Percentiles rank a stretch among this genome's conserved stretches.
Evolutionary conservation across 2,113 vertebrate genomes (phyloP).

Genomic region (Seriola rivoliana): DNA sequence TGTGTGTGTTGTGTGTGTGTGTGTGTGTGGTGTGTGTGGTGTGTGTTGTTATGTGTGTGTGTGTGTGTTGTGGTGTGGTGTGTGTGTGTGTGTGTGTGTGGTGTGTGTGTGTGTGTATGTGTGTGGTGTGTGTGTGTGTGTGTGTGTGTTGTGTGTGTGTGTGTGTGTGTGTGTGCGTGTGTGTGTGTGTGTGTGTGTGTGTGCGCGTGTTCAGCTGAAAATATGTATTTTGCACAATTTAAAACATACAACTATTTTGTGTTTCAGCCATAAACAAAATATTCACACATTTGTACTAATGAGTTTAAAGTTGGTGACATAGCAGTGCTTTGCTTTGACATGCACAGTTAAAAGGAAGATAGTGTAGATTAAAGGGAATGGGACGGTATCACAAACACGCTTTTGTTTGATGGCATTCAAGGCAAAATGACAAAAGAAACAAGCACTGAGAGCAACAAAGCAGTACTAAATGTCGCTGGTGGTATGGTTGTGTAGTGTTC

Average conservation of each 20-base stretch:
- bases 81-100: too few relatives aligned
- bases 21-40: too few relatives aligned
- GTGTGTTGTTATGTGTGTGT: too few relatives aligned
- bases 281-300: conserved; percentile 55
- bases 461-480: conserved; percentile 47
- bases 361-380: conserved; percentile 54
- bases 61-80: too few relatives aligned
- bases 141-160: too few relatives aligned
- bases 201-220: background rate
- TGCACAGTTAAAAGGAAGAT: conserved; percentile 46
- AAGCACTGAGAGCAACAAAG: conserved; percentile 25
- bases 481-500: conserved; percentile 3
- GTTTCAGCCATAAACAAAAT: conserved; percentile 14
- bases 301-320: conserved; percentile 38
- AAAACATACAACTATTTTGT: conserved; percentile 35
- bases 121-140: too few relatives aligned
- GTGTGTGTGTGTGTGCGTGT: too few relatives aligned
- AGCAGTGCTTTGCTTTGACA: conserved; percentile 39
- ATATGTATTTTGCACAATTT: conserved; percentile 15
- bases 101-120: too few relatives aligned
- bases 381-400: conserved; percentile 22
- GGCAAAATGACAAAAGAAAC: conserved; percentile 47
- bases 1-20: too few relatives aligned
- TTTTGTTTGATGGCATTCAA: conserved; percentile 44
- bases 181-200: too few relatives aligned